phyloP scores from a whole-genome alignment of 2,113 vertebrate species.

The Rhabdomys dilectus region DNA sequence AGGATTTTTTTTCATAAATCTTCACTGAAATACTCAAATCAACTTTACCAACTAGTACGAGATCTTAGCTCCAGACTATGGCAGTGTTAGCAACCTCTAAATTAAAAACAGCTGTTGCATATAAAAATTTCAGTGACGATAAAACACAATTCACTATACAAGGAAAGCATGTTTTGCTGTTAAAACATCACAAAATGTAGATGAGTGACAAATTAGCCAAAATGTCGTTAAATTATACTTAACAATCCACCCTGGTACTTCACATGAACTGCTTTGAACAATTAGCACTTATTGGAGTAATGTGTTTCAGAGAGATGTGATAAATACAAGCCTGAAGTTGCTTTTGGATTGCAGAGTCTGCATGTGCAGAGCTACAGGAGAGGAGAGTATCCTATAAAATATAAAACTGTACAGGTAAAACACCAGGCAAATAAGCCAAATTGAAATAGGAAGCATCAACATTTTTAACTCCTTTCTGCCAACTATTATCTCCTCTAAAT shows the following conservation, averaged over 20 bases:
- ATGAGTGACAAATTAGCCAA: slow-evolving; percentile 9
- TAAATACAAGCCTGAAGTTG: slow-evolving; percentile 39
- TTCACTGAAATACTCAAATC: slow-evolving; percentile 14
- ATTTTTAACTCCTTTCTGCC: slow-evolving; percentile 25
- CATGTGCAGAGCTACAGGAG: not conserved
- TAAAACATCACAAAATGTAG: slow-evolving; percentile 28
- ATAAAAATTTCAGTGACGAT: slow-evolving; percentile 38
- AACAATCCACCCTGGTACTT: not conserved
- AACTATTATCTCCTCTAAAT: slow-evolving; percentile 23
- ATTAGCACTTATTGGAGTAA: slow-evolving; percentile 28
- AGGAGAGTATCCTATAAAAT: not conserved
- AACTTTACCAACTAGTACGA: slow-evolving; percentile 36
- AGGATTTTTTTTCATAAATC: slow-evolving; percentile 47
- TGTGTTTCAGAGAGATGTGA: not conserved
- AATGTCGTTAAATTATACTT: slow-evolving; percentile 46
- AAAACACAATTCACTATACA: slow-evolving; percentile 36
- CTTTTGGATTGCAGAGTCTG: slow-evolving; percentile 13
- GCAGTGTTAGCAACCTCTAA: slow-evolving; percentile 2
- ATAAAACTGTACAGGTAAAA: not conserved
- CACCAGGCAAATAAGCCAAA: not conserved
- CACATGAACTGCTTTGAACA: slow-evolving; percentile 6
- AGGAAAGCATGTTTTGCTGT: slow-evolving; percentile 33
- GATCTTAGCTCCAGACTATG: not conserved
- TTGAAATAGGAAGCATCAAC: not conserved
- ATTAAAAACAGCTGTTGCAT: not conserved